Percentiles rank a stretch among this genome's conserved stretches.
phyloP scores from a whole-genome alignment of 2,888 invertebrate genomes.

The Polia nebulosa region DNA sequence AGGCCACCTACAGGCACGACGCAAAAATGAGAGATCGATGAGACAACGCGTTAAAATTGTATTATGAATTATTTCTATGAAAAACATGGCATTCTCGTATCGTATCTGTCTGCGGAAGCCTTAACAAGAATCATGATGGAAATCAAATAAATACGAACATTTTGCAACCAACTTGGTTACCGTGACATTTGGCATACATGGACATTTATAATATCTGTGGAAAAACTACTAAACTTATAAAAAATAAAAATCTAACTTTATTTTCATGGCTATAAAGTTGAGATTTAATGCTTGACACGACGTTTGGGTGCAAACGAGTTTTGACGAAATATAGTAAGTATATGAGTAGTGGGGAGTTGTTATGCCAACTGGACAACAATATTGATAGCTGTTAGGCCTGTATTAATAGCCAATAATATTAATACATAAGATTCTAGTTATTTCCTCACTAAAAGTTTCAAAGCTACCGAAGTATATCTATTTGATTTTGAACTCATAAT shows the following conservation, averaged over 20 bases:
- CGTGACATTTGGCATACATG: slow-evolving; percentile 66
- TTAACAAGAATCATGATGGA: slow-evolving; percentile 39
- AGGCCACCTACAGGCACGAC: neutral
- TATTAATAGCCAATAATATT: too few relatives aligned
- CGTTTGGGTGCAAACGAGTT: slow-evolving; percentile 53
- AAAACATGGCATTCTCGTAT: neutral
- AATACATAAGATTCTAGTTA: too few relatives aligned
- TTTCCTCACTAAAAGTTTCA: neutral
- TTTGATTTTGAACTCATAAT: neutral
- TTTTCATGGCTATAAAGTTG: slow-evolving; percentile 28
- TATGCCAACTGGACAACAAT: slow-evolving; percentile 24
- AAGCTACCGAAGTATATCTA: neutral
- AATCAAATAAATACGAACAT: slow-evolving; percentile 48
- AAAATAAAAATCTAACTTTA: slow-evolving; percentile 52
- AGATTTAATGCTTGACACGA: slow-evolving; percentile 6
- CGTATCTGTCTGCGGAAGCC: neutral
- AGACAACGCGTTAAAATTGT: too few relatives aligned
- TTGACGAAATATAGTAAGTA: slow-evolving; percentile 39
- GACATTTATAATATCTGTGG: slow-evolving; percentile 49
- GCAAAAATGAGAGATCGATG: too few relatives aligned
- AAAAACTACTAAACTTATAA: slow-evolving; percentile 52
- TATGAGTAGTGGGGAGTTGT: slow-evolving; percentile 22
- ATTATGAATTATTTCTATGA: too few relatives aligned
- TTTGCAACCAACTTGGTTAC: slow-evolving; percentile 59
- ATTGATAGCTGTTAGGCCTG: slow-evolving; percentile 1